Evolutionary conservation across 1,140 invertebrate species (phyloP).

Genomic region (Drosophila ohnishii): DNA sequence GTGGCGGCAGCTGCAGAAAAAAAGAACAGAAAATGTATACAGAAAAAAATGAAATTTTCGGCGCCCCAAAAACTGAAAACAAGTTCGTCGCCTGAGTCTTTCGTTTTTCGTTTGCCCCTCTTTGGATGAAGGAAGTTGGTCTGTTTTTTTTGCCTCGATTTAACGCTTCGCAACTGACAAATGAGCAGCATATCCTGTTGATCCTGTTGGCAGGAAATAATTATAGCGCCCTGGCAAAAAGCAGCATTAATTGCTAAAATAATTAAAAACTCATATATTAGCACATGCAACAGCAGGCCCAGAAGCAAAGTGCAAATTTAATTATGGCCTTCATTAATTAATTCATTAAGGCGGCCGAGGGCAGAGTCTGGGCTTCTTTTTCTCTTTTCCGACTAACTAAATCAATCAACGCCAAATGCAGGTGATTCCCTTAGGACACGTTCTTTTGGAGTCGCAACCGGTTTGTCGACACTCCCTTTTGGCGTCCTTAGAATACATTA

Average conservation of each 20-base stretch:
- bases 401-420: constrained; percentile 80
- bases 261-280: constrained; percentile 81
- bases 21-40: constrained; percentile 22
- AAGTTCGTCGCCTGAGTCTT: constrained; percentile 76
- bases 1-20: constrained; percentile 70
- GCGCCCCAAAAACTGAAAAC: constrained; percentile 63
- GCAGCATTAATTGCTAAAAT: constrained; percentile 74
- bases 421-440: constrained; percentile 68
- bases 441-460: constrained; percentile 48
- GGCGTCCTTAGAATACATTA: constrained; percentile 78
- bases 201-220: constrained; percentile 72
- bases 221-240: constrained; percentile 49
- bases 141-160: constrained; percentile 38
- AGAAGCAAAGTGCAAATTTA: constrained; percentile 72
- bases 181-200: constrained; percentile 79
- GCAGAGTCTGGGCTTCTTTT: constrained; percentile 18
- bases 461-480: constrained; percentile 48
- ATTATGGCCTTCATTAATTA: constrained; percentile 75
- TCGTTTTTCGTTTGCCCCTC: constrained; percentile 43
- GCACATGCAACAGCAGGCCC: constrained; percentile 25
- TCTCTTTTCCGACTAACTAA: constrained; percentile 55
- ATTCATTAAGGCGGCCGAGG: constrained; percentile 64
- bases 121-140: constrained; percentile 31
- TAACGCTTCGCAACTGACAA: constrained; percentile 74
- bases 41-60: constrained; percentile 38